A percentile compares a stretch with the other conserved stretches of the same genome.
These are phyloP conservation scores for Actinostola sp. DNA, from an alignment of 92 coral and sea anemone genomes.

Conservation along the genomic window DNA sequence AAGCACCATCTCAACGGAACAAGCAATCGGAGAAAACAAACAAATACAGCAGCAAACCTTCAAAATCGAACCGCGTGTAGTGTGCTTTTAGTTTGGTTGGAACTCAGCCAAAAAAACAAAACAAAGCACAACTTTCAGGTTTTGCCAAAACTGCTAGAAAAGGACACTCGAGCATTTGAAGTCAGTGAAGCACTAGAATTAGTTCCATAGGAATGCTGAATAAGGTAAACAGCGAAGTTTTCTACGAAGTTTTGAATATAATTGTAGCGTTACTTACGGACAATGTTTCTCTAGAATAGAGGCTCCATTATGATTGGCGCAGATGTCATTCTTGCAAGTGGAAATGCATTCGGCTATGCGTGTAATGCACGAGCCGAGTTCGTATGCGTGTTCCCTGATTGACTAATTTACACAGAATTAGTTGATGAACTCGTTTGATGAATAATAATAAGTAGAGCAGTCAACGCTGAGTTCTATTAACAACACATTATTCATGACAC, in stretches of 20 bases:
- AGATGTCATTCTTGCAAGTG: neutral
- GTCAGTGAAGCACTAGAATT: constrained; percentile 7
- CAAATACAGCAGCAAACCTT: constrained; percentile 6
- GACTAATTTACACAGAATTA: constrained; percentile 20
- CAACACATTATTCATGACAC: constrained; percentile 14
- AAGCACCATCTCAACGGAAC: constrained; percentile 16
- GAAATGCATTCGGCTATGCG: neutral
- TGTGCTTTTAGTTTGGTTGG: neutral
- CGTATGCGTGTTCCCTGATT: constrained; percentile 11
- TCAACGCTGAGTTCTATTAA: constrained; percentile 21
- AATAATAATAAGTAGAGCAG: constrained; percentile 35
- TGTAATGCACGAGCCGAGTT: neutral
- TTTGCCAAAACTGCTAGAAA: neutral
- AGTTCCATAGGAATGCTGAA: constrained; percentile 62
- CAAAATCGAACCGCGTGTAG: constrained; percentile 15
- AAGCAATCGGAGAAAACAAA: constrained; percentile 32
- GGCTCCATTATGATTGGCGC: neutral
- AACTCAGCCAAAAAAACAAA: constrained; percentile 8
- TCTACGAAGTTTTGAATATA: neutral
- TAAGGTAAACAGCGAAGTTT: constrained; percentile 11
- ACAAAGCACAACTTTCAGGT: neutral
- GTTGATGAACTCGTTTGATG: constrained; percentile 18
- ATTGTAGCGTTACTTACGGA: neutral
- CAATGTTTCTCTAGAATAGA: neutral
- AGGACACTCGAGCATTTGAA: neutral